phyloP scores from a whole-genome alignment of 2,888 invertebrate species.

The Nipponacmea schrenckii region DNA sequence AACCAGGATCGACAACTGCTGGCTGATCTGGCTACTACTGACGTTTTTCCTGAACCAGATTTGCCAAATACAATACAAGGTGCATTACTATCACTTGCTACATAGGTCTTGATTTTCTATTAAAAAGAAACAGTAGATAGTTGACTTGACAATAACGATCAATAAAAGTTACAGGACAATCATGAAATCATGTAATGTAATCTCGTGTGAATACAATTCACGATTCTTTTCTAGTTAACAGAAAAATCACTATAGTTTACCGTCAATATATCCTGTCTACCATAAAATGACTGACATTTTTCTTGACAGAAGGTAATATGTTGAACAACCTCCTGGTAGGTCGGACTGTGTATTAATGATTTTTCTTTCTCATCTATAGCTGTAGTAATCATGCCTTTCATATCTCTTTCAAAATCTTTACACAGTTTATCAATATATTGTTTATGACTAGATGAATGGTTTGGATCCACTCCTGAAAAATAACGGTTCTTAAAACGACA shows the following conservation, averaged over 20 bases:
- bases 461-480: conserved; percentile 69
- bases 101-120: conserved; percentile 43
- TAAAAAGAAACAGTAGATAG: neutral
- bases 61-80: conserved; percentile 82
- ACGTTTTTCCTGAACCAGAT: conserved; percentile 85
- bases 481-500: neutral
- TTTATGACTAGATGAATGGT: conserved; percentile 71
- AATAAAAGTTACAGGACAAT: too few species aligned
- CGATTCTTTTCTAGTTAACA: too few species aligned
- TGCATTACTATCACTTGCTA: conserved; percentile 62
- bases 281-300: conserved; percentile 78
- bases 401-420: conserved; percentile 76
- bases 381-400: conserved; percentile 77
- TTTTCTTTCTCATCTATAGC: conserved; percentile 38
- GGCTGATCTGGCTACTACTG: conserved; percentile 80
- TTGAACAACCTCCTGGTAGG: conserved; percentile 78
- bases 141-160: neutral
- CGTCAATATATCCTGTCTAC: conserved; percentile 77
- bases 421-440: conserved; percentile 77
- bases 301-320: conserved; percentile 80
- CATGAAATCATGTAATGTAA: neutral
- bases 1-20: conserved; percentile 35
- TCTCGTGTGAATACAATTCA: neutral
- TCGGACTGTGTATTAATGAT: conserved; percentile 72
- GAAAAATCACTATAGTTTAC: conserved; percentile 29